Conservation (phyloP, 2,888 invertebrate genomes). For the Oligia fasciuncula region DNA sequence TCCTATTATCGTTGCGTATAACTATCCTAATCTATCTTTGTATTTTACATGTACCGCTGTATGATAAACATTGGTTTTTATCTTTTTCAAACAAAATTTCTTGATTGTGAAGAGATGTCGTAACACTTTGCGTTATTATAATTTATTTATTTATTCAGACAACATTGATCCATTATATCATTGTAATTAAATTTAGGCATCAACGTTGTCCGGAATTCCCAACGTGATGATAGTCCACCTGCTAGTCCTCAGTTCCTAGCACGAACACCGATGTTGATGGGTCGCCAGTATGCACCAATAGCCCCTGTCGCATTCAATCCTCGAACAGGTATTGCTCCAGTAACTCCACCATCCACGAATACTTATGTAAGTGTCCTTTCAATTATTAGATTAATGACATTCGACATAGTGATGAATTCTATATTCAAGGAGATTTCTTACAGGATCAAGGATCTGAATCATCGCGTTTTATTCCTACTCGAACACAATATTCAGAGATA, state of each 20-base stretch:
- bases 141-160: background rate
- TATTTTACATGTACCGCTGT: background rate
- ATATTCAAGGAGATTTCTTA: conserved; percentile 22
- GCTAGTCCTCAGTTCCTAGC: conserved; percentile 80
- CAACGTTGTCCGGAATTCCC: conserved; percentile 57
- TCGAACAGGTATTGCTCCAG: conserved; percentile 68
- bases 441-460: conserved; percentile 39
- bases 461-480: conserved; percentile 65
- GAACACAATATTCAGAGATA: conserved; percentile 67
- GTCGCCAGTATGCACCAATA: conserved; percentile 82
- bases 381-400: conserved; percentile 1
- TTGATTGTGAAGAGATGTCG: background rate
- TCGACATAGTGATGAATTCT: background rate
- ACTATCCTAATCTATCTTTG: background rate
- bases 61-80: background rate
- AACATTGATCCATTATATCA: background rate
- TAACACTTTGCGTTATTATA: background rate
- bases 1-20: background rate
- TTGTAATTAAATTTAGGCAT: conserved; percentile 31
- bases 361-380: conserved; percentile 70
- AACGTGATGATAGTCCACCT: conserved; percentile 84
- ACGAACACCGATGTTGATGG: conserved; percentile 67
- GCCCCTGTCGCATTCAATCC: conserved; percentile 81
- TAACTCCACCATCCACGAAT: conserved; percentile 72
- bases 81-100: background rate